Conservation (phyloP, 1,140 invertebrate species). For the Sarcophaga peregrina region DNA sequence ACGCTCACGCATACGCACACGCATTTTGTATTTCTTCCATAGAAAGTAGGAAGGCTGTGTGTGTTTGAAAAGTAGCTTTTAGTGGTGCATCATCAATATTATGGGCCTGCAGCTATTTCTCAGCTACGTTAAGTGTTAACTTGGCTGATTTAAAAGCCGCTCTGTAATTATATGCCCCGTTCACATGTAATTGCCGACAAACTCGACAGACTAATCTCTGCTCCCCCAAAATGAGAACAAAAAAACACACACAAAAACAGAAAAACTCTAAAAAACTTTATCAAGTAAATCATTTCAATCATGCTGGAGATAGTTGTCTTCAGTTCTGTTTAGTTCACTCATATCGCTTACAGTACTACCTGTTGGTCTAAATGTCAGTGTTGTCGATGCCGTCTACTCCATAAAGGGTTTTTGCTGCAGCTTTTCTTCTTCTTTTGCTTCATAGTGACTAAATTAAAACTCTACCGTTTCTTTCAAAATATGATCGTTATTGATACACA, state of each 20-base stretch:
- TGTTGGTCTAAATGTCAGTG: not conserved
- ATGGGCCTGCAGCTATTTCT: slow-evolving; percentile 63
- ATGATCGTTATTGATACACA: not conserved
- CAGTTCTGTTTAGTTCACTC: not conserved
- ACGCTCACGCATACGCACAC: not conserved
- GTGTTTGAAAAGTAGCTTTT: not conserved
- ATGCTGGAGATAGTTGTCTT: no score
- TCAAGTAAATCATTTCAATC: slow-evolving; percentile 4
- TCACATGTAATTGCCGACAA: slow-evolving; percentile 42
- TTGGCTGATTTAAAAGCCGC: slow-evolving; percentile 63
- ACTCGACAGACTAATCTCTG: slow-evolving; percentile 43
- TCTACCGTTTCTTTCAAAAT: slow-evolving; percentile 13
- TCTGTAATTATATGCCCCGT: slow-evolving; percentile 60
- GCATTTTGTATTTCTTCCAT: not conserved
- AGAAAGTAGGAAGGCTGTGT: not conserved
- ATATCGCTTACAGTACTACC: not conserved
- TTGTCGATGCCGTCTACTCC: no score
- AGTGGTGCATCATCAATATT: slow-evolving; percentile 59
- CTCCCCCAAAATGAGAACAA: no score
- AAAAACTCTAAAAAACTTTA: slow-evolving; percentile 6
- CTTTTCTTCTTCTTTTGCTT: no score
- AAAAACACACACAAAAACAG: no score
- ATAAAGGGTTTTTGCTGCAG: no score
- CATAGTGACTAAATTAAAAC: slow-evolving; percentile 22
- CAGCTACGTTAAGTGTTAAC: slow-evolving; percentile 66